A percentile compares a stretch with the other conserved stretches of the same genome.
Evolutionary conservation across 2,113 vertebrate species (phyloP).

Genomic region (Galemys pyrenaicus): DNA sequence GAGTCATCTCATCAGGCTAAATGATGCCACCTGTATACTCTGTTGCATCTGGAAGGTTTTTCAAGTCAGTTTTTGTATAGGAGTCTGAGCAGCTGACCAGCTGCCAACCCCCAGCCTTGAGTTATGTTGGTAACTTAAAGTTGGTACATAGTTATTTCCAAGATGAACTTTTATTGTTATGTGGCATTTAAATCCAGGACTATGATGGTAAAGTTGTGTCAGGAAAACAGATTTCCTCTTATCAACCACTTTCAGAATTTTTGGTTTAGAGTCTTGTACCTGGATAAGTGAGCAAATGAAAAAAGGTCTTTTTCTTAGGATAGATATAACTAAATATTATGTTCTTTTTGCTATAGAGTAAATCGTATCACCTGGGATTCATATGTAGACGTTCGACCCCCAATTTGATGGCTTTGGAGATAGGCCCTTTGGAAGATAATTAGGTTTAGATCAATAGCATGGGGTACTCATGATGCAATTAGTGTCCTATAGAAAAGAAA

Average conservation of each 20-base stretch:
- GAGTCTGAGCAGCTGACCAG: constrained; percentile 72
- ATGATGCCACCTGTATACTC: constrained; percentile 59
- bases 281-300: constrained; percentile 23
- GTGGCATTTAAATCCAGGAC: background rate
- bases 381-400: background rate
- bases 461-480: background rate
- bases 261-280: background rate
- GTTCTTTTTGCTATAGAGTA: background rate
- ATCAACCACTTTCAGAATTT: background rate
- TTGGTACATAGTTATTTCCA: constrained; percentile 21
- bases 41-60: constrained; percentile 59
- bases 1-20: constrained; percentile 57
- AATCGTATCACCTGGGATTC: background rate
- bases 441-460: background rate
- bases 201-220: background rate
- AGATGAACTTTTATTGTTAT: background rate
- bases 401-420: background rate
- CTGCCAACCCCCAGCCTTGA: constrained; percentile 53
- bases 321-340: background rate
- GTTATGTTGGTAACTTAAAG: constrained; percentile 3
- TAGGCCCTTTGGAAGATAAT: background rate
- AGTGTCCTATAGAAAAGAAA: background rate
- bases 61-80: background rate
- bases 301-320: background rate
- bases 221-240: background rate